phyloP scores from a whole-genome alignment of 2,888 invertebrate species.

The Spatulosminthurus flaviceps region DNA sequence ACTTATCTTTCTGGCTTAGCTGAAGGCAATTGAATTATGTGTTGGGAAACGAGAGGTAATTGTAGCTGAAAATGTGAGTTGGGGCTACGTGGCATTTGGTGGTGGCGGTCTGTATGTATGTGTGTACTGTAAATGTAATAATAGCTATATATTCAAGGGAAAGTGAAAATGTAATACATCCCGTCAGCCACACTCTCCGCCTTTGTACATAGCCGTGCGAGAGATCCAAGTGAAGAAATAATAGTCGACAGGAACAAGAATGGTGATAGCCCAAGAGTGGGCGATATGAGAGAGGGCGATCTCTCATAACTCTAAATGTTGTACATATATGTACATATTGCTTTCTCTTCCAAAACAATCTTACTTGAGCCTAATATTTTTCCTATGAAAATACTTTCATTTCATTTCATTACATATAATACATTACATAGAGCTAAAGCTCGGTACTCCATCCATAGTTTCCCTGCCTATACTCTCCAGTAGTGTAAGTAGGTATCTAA shows the following conservation, averaged over 20 bases:
- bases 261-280: slow-evolving; percentile 11
- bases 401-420: too few species aligned
- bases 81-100: not conserved
- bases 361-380: too few species aligned
- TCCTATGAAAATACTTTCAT: too few species aligned
- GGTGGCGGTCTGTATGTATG: not conserved
- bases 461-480: too few species aligned
- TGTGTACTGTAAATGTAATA: not conserved
- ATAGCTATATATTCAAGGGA: too few species aligned
- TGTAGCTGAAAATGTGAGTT: slow-evolving; percentile 33
- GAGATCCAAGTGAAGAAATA: not conserved
- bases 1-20: slow-evolving; percentile 9
- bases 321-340: not conserved
- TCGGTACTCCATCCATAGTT: too few species aligned
- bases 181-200: not conserved
- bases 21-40: slow-evolving; percentile 41
- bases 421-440: too few species aligned
- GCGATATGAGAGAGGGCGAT: too few species aligned
- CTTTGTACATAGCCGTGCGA: not conserved
- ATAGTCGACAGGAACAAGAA: slow-evolving; percentile 18
- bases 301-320: not conserved
- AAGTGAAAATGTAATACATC: not conserved
- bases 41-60: slow-evolving; percentile 34
- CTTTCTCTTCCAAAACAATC: not conserved
- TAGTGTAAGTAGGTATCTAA: too few species aligned